phyloP scores from a whole-genome alignment of 2,113 vertebrate species.

The zebrafish (Danio rerio) region GRCz12tu NC_133181.1:1972001-1972500 shows the following conservation, averaged over 20 bases:
- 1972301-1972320: neutral
- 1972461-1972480: constrained; percentile 67
- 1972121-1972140: too few species aligned
- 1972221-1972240: too few species aligned
- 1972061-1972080: neutral
- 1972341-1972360: neutral
- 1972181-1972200: too few species aligned
- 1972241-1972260: too few species aligned
- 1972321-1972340: neutral
- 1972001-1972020: neutral
- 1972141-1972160: too few species aligned
- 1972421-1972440: neutral
- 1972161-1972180: too few species aligned
- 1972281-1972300: neutral
- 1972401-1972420: constrained; percentile 46
- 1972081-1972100: neutral
- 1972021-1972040: neutral
- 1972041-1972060: too few species aligned
- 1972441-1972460: constrained; percentile 46
- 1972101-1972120: neutral
- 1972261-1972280: too few species aligned
- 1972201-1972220: too few species aligned
- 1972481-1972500: constrained; percentile 68
- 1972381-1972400: neutral
- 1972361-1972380: neutral